phyloP scores from a whole-genome alignment of 2,797 vertebrate species.

The Lepidocolaptes lacrymiger region DNA sequence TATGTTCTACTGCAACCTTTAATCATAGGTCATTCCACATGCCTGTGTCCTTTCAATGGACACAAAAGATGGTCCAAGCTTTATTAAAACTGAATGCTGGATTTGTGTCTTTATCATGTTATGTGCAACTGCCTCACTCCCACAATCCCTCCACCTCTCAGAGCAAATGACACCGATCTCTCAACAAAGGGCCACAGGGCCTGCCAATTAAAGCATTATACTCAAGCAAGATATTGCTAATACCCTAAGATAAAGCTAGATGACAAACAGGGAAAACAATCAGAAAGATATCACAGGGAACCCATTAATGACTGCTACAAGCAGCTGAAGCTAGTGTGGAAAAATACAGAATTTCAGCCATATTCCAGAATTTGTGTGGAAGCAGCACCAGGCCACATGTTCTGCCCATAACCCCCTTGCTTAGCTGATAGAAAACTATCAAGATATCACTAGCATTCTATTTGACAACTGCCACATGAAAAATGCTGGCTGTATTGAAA shows the following conservation, averaged over 20 bases:
- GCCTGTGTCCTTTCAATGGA: not conserved
- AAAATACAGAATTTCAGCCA: not conserved
- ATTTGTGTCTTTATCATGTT: not conserved
- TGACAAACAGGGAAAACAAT: not conserved
- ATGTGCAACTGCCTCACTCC: not conserved
- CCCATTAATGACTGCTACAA: not conserved
- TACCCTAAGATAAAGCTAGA: not conserved
- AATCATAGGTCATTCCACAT: not conserved
- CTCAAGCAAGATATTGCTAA: not conserved
- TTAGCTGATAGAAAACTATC: not conserved
- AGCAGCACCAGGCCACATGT: not conserved
- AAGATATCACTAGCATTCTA: not conserved
- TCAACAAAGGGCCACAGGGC: not conserved
- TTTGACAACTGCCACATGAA: not conserved
- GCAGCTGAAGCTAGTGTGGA: not conserved
- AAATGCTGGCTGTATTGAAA: not conserved
- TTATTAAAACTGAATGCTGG: not conserved
- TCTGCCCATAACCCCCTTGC: not conserved
- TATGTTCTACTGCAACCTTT: not conserved
- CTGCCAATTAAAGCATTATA: not conserved
- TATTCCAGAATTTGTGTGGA: not conserved
- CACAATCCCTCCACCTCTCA: not conserved
- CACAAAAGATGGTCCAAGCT: not conserved
- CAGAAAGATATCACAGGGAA: not conserved
- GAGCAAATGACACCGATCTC: not conserved